Evolutionary conservation across 2,888 invertebrate genomes (phyloP), one percentile per base, ranked within the genome.

Genomic region (Leucania comma): DNA sequence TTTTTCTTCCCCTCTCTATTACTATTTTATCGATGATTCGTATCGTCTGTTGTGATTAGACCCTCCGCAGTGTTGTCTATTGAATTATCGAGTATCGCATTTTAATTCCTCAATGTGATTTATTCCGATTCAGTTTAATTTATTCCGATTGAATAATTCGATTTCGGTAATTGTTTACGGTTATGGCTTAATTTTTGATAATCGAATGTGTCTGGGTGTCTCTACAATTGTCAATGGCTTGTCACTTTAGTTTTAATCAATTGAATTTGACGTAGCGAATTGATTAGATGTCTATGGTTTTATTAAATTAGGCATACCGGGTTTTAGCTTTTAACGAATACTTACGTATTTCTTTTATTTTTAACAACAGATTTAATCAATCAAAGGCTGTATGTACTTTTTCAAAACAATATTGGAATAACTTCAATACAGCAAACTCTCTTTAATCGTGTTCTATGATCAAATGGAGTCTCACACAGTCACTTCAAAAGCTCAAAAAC

Each of bases 21-120:
- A 92, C 92, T 88, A 90, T 90, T 90, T 92, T 90, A 90, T 91
- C 89, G 90, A 91, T 93, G 93, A 92, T 91, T 90, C 92, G 85
- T 82, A 85, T 85, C 84, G 75, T 84, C 85, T 93, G 90, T 93
- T 93, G 90, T 92, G 92, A 93, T 93, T 90, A 88, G 88, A 86
- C 86, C 89, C 81, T 90, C 91, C 90, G 92, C 91, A 90, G 89
- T 89, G 87, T 89, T 91, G 90, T 92, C 90, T 90, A 93, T 93
- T 92, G 90, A 93, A 91, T 93, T 89, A 90, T 90, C 89, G 89
- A 88, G 83, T 88, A 89, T 87, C 82, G 86, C 82, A 83, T 87
- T 88, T 86, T 86, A 86, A 87, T 85, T 87, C 78, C 56, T 71
- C 70, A 71, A 75, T 81, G 77, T 84, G 84, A 84, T 86, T 85